Base-by-base conservation (phyloP, 2,113 vertebrate species). In the Mystacornis crossleyi region DNA sequence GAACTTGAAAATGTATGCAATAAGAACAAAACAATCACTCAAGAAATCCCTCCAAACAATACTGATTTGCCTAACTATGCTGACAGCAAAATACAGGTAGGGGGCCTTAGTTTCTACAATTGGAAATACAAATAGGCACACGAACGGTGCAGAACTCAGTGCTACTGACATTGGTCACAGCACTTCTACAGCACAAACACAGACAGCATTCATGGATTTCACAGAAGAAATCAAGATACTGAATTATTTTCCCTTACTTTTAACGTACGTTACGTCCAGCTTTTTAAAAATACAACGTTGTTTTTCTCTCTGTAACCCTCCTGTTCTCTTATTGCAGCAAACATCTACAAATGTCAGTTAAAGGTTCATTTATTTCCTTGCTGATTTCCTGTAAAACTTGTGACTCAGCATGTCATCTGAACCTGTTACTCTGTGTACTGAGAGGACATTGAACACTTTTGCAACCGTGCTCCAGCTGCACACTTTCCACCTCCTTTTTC, bases 281-380 rank as follows among this genome's bases (percentile, higher is more conserved):
- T 75, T 86, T 83, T 57, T 3, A 31, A 24, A 72, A 84, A 61
- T 6, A 58, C 12, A 26, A 25, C 0, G 4, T 34, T 73, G 23
- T 64, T 94, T 87, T 81, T 67, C 36, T 61, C 53, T 71, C 48
- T 78, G 17, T 33, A 85, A 53, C 50, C 51, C 72, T 91, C 51
- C 61, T 40, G 53, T 43, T 79, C 50, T 86, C 51, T 69, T 40
- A 66, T 10, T 82, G 71, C 62, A 95, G 70, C 71, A 81, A 91
- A 91, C 69, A 51, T 40, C 66, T 75, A 60, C 47, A 70, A 82
- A 86, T 21, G 62, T 70, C 89, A 91, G 90, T 77, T 94, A 95
- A 92, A 96, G 88, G 79, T 82, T 96, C 83, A 91, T 90, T 93
- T 90, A 85, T 93, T 94, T 94, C 91, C 78, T 84, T 71, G 29